phyloP scores from a whole-genome alignment of 2,888 invertebrate species.

The Lordiphosa andalusiaca region DNA sequence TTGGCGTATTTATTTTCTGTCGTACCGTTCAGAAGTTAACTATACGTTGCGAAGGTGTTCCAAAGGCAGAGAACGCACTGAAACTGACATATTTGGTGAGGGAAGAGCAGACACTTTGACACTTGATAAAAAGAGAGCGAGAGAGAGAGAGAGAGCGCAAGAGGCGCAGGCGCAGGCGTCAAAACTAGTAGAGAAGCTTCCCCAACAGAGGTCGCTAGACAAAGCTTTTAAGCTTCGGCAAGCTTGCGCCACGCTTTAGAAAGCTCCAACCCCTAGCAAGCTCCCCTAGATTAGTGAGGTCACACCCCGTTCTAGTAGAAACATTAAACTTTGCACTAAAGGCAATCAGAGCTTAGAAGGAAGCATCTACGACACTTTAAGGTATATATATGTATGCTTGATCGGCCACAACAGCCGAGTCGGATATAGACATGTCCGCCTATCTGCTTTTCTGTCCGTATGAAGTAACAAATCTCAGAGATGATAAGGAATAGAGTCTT shows the following conservation, averaged over 20 bases:
- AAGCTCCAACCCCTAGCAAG: no score
- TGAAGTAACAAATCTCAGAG: no score
- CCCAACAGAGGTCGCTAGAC: background rate
- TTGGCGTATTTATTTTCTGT: conserved; percentile 15
- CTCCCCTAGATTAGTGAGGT: no score
- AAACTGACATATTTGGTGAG: conserved; percentile 16
- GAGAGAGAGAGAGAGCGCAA: background rate
- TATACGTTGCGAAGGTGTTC: conserved; percentile 38
- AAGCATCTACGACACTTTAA: no score
- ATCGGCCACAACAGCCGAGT: no score
- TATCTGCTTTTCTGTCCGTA: no score
- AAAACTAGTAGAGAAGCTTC: background rate
- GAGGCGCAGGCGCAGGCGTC: background rate
- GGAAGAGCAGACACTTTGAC: conserved; percentile 31
- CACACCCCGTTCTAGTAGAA: no score
- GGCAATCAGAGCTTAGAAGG: no score
- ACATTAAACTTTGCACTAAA: no score
- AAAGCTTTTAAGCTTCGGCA: background rate
- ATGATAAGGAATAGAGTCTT: no score
- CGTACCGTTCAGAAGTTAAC: conserved; percentile 27
- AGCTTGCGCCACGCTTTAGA: background rate
- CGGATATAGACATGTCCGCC: no score
- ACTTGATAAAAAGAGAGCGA: conserved; percentile 19
- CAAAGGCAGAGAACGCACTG: conserved; percentile 54
- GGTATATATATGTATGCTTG: no score